These are phyloP conservation scores for Heliconius congener DNA, from an alignment of 1,140 invertebrate species.

Conservation along the genomic window DNA sequence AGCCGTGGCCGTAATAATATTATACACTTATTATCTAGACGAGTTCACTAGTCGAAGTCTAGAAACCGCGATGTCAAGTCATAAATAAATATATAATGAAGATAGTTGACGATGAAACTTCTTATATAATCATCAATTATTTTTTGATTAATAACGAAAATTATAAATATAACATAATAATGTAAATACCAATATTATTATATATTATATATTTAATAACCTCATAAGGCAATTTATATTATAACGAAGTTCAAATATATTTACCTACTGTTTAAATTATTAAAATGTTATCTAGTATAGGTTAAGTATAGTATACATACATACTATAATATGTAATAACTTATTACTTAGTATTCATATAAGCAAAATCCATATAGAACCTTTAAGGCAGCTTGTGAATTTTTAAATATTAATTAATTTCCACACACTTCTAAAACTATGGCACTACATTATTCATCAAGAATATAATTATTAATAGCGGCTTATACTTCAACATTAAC, in stretches of 20 bases:
- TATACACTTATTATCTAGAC: constrained; percentile 35
- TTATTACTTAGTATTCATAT: constrained; percentile 6
- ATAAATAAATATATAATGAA: constrained; percentile 11
- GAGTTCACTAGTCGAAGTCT: constrained; percentile 10
- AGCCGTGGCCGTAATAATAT: constrained; percentile 43
- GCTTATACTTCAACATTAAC: constrained; percentile 8
- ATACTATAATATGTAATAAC: neutral
- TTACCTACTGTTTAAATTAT: neutral
- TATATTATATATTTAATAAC: too few relatives aligned
- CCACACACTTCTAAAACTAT: constrained; percentile 21
- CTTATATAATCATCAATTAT: neutral
- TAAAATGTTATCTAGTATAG: neutral
- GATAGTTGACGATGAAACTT: constrained; percentile 8
- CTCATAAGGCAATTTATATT: neutral
- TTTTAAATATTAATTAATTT: constrained; percentile 22
- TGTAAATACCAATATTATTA: too few relatives aligned
- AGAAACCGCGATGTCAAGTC: neutral
- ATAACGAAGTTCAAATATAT: neutral
- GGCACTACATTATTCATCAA: constrained; percentile 9
- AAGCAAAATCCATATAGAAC: constrained; percentile 7
- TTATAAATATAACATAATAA: too few relatives aligned
- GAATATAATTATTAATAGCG: constrained; percentile 3
- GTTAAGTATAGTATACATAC: neutral
- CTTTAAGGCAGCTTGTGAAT: constrained; percentile 5
- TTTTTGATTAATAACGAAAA: neutral